These are phyloP conservation scores for Lycocerus yunnanus DNA, from an alignment of 2,888 invertebrate genomes.

Conservation along the genomic window DNA sequence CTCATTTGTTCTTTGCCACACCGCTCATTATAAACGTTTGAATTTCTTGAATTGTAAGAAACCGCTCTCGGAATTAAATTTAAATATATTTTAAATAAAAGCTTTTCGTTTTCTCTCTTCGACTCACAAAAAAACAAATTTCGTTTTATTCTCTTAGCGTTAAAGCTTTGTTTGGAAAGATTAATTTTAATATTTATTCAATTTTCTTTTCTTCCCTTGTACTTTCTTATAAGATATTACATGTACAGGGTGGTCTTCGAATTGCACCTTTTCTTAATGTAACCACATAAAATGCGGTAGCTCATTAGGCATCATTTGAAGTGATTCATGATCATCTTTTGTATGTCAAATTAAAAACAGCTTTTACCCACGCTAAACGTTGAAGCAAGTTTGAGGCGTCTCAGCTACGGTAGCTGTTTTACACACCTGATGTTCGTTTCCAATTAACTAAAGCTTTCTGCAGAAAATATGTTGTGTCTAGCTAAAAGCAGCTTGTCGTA, in stretches of 20 bases:
- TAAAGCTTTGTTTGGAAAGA: neutral
- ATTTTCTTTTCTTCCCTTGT: neutral
- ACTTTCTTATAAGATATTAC: neutral
- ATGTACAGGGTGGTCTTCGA: neutral
- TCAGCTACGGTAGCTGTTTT: neutral
- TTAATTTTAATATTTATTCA: neutral
- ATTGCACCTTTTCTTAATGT: neutral
- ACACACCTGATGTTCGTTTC: conserved; percentile 18
- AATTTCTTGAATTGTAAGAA: neutral
- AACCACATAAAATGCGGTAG: neutral
- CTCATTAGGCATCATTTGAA: neutral
- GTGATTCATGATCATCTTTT: neutral
- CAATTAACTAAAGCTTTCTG: conserved; percentile 18
- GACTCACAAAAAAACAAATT: neutral
- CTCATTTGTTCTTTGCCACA: conserved; percentile 31
- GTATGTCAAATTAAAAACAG: neutral
- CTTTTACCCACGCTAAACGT: neutral
- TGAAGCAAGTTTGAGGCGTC: neutral
- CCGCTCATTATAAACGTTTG: conserved; percentile 6
- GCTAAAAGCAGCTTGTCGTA: conserved; percentile 18
- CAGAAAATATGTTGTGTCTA: conserved; percentile 10
- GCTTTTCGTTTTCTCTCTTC: neutral
- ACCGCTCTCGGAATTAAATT: neutral
- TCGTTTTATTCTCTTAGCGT: neutral
- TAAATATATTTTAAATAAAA: neutral